Percentiles rank a stretch among this genome's conserved stretches.
Evolutionary conservation across 1,140 invertebrate genomes (phyloP).

Genomic region (Dufourea novaeangliae): DNA sequence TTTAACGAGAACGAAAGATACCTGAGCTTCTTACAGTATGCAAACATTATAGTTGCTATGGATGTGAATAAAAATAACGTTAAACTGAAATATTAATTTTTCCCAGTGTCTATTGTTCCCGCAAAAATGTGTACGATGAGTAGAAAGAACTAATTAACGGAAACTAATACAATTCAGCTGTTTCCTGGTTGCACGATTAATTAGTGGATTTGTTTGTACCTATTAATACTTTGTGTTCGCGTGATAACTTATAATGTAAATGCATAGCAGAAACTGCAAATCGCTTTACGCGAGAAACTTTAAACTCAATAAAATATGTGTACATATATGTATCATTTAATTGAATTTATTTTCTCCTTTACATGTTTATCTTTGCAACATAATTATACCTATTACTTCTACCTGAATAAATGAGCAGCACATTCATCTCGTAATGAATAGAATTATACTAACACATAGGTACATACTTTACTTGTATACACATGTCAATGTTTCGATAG

Average conservation of each 20-base stretch:
- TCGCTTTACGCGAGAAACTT: not conserved
- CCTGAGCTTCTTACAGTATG: not conserved
- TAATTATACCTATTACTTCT: no score
- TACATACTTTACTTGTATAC: not conserved
- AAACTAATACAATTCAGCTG: not conserved
- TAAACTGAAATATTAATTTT: not conserved
- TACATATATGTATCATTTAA: no score
- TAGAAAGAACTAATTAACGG: not conserved
- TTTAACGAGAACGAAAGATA: conserved; percentile 9
- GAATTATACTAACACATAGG: no score
- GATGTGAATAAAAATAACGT: not conserved
- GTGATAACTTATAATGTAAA: not conserved
- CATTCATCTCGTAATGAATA: no score
- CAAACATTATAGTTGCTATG: not conserved
- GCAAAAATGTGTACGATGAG: not conserved
- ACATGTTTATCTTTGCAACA: no score
- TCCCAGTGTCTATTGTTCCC: not conserved
- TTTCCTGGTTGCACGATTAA: not conserved
- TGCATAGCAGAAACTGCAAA: not conserved
- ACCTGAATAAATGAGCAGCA: no score
- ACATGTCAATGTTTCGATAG: not conserved
- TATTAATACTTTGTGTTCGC: not conserved
- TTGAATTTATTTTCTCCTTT: no score
- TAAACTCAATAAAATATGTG: no score
- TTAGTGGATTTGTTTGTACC: not conserved